phyloP scores from a whole-genome alignment of 2,888 invertebrate species.

The Anarsia innoxiella region DNA sequence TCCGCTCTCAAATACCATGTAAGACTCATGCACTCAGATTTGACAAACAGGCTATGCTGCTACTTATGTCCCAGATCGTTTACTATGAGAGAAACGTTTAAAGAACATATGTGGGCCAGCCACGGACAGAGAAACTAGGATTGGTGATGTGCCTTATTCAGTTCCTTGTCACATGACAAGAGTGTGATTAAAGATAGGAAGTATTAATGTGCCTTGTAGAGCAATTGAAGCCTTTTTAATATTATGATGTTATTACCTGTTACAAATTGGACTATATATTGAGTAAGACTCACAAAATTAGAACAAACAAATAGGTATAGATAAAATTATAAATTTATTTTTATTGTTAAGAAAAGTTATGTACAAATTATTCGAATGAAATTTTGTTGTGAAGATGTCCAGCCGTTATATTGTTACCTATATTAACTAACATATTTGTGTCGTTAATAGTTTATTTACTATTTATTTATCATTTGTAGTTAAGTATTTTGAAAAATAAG shows the following conservation, averaged over 20 bases:
- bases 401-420: no score
- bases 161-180: slow-evolving; percentile 11
- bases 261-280: slow-evolving; percentile 1
- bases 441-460: no score
- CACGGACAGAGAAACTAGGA: slow-evolving; percentile 77
- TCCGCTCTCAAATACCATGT: slow-evolving; percentile 82
- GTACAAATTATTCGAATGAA: no score
- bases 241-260: slow-evolving; percentile 5
- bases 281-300: slow-evolving; percentile 6
- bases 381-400: no score
- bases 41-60: slow-evolving; percentile 80
- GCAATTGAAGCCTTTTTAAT: slow-evolving; percentile 10
- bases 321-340: background rate
- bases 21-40: slow-evolving; percentile 80
- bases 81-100: slow-evolving; percentile 79
- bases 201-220: slow-evolving; percentile 14
- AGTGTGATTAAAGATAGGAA: slow-evolving; percentile 5
- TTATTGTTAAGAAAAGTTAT: no score
- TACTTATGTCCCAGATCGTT: slow-evolving; percentile 82
- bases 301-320: slow-evolving; percentile 5
- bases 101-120: slow-evolving; percentile 80
- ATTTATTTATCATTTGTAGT: no score
- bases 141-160: slow-evolving; percentile 46
- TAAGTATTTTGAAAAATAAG: no score
- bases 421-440: no score